Evolutionary conservation across 2,113 vertebrate species (phyloP), one percentile per base, ranked within the genome.

Genomic region (Tragelaphus strepsiceros): DNA sequence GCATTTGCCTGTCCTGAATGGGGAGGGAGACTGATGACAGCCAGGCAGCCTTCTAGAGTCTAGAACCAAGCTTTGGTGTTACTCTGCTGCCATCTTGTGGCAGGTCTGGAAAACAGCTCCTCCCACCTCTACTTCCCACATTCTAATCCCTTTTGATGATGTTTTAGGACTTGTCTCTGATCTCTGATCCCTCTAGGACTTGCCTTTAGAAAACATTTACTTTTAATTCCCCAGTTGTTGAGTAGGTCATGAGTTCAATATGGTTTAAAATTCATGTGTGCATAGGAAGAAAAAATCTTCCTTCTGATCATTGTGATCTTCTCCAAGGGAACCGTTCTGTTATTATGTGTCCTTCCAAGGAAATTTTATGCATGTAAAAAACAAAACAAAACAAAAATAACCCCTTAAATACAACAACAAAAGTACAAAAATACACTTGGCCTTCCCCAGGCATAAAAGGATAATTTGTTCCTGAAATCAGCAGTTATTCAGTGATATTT

Each of bases 61-160:
- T 9, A 43, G 64, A 90, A 59, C 49, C 13, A 30, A 39, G 1
- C 24, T 80, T 94, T 94, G 28, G 16, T 91, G 49, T 56, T 24
- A 10, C 22, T 90, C 51, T 96, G 62, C 95, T 95, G 95, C 95
- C 96, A 95, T 61, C 98, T 95, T 32, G 89, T 94, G 98, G 96
- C 74, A 16, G 9, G 5, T 35, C 8, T 6, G 9, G 59, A 78
- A 30, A 14, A 46, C 8, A 1, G 1, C 26, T 12, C 4, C 17
- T 35, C 53, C 5, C 9, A 15, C 13, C 16, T 2, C 24, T 32
- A n/a, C 51, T 94, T 88, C 21, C 28, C 49, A 24, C 13, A 15
- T 5, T n/a, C 28, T n/a, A 32, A 30, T 43, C 16, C n/a, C n/a
- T 30, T 86, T 78, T 39, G 16, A 62, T 39, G 17, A 21, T 32